Percentiles rank a stretch among this genome's conserved stretches.
phyloP scores from a whole-genome alignment of 2,113 vertebrate genomes.

The Brachionichthys hirsutus region DNA sequence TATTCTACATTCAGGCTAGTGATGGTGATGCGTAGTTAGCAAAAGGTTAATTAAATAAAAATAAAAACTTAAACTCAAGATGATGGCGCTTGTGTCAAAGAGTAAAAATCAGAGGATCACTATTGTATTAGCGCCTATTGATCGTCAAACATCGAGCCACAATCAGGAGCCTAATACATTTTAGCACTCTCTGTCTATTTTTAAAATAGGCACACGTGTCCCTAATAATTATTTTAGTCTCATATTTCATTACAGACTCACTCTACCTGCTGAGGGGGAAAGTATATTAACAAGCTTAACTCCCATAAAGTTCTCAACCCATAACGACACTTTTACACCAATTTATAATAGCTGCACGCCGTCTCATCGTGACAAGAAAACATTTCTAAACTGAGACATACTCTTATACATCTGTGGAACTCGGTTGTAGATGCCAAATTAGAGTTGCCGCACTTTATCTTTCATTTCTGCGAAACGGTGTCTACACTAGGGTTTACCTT shows the following conservation, averaged over 20 bases:
- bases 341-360: constrained; percentile 24
- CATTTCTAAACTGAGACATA: constrained; percentile 61
- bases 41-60: too few species aligned
- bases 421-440: constrained; percentile 74
- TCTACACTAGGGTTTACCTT: constrained; percentile 15
- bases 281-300: constrained; percentile 5
- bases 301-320: constrained; percentile 15
- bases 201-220: constrained; percentile 1
- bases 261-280: neutral
- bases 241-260: constrained; percentile 9
- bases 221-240: neutral
- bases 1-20: too few species aligned
- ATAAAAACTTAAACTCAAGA: too few species aligned
- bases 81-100: too few species aligned
- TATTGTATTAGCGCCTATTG: too few species aligned
- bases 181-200: neutral
- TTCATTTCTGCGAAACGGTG: constrained; percentile 63
- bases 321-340: constrained; percentile 4
- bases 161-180: neutral
- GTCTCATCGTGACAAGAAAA: constrained; percentile 41
- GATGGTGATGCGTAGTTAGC: too few species aligned
- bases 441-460: constrained; percentile 65
- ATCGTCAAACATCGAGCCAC: too few species aligned
- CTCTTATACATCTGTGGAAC: constrained; percentile 40
- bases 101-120: too few species aligned